These are phyloP conservation scores for Lacerta agilis DNA, from an alignment of 2,797 vertebrate species.

Conservation along the genomic window DNA sequence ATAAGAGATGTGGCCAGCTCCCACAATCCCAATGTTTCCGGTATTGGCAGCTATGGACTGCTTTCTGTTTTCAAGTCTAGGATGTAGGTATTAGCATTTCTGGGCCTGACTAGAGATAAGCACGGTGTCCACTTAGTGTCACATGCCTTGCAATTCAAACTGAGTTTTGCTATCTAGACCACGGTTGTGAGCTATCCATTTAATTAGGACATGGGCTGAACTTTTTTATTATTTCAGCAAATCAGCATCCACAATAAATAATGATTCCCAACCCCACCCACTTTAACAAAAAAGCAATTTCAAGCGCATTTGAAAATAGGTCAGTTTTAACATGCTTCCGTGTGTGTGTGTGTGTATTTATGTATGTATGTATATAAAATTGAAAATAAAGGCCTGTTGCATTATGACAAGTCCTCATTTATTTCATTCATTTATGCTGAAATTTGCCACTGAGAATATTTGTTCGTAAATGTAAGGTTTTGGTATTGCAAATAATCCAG, in stretches of 20 bases:
- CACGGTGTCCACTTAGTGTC: background rate
- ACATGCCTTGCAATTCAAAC: background rate
- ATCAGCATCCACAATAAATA: background rate
- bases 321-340: background rate
- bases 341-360: fast-evolving
- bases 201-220: background rate
- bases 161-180: background rate
- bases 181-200: background rate
- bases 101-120: background rate
- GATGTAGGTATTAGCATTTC: background rate
- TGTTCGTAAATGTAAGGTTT: background rate
- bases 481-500: conserved; percentile 12
- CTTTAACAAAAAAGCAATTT: conserved; percentile 9
- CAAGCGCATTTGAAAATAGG: background rate
- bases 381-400: background rate
- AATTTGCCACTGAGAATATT: background rate
- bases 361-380: background rate
- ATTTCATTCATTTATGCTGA: conserved; percentile 11
- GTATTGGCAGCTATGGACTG: background rate
- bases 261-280: too few relatives aligned
- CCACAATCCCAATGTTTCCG: background rate
- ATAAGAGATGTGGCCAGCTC: background rate
- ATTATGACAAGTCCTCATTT: background rate
- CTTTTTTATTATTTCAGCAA: background rate
- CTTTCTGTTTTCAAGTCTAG: background rate